Evolutionary conservation across 2,888 invertebrate species (phyloP), one percentile per base, ranked within the genome.

Genomic region (Actias luna): DNA sequence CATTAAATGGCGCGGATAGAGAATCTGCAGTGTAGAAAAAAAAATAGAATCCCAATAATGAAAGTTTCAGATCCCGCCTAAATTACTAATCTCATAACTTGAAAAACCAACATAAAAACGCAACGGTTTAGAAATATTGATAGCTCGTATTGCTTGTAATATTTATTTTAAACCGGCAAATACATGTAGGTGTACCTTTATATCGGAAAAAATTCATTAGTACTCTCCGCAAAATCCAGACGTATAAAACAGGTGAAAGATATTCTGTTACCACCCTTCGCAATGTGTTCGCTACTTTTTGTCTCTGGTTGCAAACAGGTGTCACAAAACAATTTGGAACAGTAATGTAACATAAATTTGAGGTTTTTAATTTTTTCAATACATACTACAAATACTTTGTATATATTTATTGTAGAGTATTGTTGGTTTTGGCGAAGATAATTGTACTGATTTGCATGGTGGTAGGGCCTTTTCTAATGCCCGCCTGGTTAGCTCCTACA

Each of bases 281-380:
- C 16, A 29, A 55, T 55, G 55, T 29, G 55, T 29, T 55, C 55
- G 16, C 29, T 55, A 55, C 55, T 55, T 55, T 5, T 55, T 55
- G 55, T 55, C 55, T 55, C 55, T 29, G 27, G 55, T 29, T n/a
- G 16, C 55, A 55, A 55, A 55, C 55, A 55, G 55, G 55, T 29
- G 29, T 55, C 55, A 55, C 55, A n/a, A 55, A 14, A 16, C n/a
- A 16, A 29, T 29, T 1, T 55, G 55, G 5, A 55, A 55, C 55
- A 29, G 55, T 55, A 55, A 10, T 22, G 55, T 55, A 55, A 55
- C n/a, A n/a, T 3, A 12, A 7, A 22, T 3, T 46, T 42, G 5
- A 2, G 5, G 2, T n/a, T 16, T 22, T 22, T 22, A 46, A 25
- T 46, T 12, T 18, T 46, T 22, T n/a, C n/a, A n/a, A n/a, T n/a